Evolutionary conservation across 2,113 vertebrate genomes (phyloP), one percentile per base, ranked within the genome.

Genomic region (Callipepla californica): DNA sequence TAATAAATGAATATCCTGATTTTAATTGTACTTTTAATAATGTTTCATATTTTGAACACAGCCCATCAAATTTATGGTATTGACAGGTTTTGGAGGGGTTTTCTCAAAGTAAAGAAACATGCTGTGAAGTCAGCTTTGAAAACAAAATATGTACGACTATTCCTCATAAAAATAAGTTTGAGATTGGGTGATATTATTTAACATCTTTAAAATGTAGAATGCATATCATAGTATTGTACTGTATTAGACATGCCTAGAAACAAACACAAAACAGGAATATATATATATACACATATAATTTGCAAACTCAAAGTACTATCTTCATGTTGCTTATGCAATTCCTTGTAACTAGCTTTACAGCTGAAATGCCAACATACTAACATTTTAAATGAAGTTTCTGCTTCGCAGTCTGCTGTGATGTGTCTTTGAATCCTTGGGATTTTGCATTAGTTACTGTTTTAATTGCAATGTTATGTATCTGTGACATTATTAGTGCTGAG

Each of bases 1-100:
- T 82, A 93, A 77, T 63, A 83, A 70, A 69, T 10, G 3, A 45
- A 88, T 57, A 6, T 34, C 66, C 76, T 20, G 30, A 79, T 95
- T 95, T 96, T 94, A 92, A 93, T 36, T 58, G 42, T 48, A 92
- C 70, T 93, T 95, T 83, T 36, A 47, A 47, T 92, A 95, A 70
- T 45, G 19, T 65, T 93, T 89, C 5, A 0, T 88, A 86, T 88
- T 92, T 92, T 91, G 26, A 92, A 76, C 30, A 63, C 3, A 76
- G 42, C 30, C 68, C 84, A 61, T 81, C 65, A 85, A 50, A 44
- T 48, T 42, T 36, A 67, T 2, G 8, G 20, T 51, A 40, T 51
- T 87, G 72, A 74, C 62, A 40, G 30, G 61, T 63, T 81, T 51
- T 70, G 11, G 93, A 58, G 16, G 23, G 4, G 2, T 78, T 88